Percentiles rank a stretch among this genome's conserved stretches.
These are phyloP conservation scores for Tapirus terrestris DNA, from an alignment of 2,113 vertebrate genomes.

Conservation along the genomic window DNA sequence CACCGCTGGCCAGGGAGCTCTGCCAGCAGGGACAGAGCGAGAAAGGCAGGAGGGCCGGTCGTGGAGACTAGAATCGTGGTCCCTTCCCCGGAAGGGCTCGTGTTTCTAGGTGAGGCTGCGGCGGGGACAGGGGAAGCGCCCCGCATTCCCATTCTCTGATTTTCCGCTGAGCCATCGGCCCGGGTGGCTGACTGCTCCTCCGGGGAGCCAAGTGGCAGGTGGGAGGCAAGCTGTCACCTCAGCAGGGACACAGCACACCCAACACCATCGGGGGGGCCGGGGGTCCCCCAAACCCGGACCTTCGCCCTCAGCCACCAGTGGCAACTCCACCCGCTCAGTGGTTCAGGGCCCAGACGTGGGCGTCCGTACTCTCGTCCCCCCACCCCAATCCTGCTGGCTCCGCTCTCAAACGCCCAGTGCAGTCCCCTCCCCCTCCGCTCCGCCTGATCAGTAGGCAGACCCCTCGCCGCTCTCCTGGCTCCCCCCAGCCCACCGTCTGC, in stretches of 20 bases:
- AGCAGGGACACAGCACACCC: neutral
- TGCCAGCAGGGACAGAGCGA: neutral
- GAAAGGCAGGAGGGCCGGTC: neutral
- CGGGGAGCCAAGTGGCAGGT: neutral
- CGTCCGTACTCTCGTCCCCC: neutral
- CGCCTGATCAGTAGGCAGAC: neutral
- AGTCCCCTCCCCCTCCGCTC: neutral
- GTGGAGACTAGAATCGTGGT: neutral
- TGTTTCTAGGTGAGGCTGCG: neutral
- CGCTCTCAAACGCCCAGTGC: no score
- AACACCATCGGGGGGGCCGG: accelerated
- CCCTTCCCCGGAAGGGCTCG: neutral
- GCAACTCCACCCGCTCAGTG: no score
- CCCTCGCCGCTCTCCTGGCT: neutral
- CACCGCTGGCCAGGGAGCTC: neutral
- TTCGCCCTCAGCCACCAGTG: neutral
- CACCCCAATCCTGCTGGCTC: no score
- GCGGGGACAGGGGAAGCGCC: neutral
- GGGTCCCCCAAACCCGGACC: neutral
- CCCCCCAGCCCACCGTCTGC: neutral
- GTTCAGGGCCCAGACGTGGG: neutral
- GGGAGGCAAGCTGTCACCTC: neutral
- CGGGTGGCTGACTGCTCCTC: neutral
- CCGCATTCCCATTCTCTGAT: no score
- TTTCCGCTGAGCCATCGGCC: neutral